phyloP scores from a whole-genome alignment of 2,113 vertebrate species.

The Campylomormyrus tamandua region DNA sequence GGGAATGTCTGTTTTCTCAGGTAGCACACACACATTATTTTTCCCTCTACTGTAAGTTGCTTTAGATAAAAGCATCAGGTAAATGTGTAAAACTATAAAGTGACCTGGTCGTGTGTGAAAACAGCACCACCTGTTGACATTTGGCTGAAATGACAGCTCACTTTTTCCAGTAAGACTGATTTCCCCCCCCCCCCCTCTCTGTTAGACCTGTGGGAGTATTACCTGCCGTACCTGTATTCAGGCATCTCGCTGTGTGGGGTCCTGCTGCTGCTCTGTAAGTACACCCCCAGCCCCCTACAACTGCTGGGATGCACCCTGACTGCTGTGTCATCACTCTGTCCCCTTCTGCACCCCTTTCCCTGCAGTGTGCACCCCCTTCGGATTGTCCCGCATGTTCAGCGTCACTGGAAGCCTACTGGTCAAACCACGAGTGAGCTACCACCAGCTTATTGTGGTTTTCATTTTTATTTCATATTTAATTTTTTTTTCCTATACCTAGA shows the following conservation, averaged over 20 bases:
- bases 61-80: neutral
- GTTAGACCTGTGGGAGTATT: slow-evolving; percentile 90
- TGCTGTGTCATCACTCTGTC: neutral
- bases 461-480: neutral
- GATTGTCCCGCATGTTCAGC: slow-evolving; percentile 89
- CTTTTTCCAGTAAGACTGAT: neutral
- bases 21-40: neutral
- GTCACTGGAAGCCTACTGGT: slow-evolving; percentile 89
- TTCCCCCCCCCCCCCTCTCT: neutral
- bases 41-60: neutral
- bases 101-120: neutral
- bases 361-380: slow-evolving; percentile 90
- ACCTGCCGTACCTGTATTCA: slow-evolving; percentile 92
- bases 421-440: slow-evolving; percentile 83
- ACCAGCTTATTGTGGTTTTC: neutral
- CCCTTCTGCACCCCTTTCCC: slow-evolving; percentile 11
- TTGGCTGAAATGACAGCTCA: neutral
- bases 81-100: neutral
- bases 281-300: neutral
- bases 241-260: slow-evolving; percentile 88
- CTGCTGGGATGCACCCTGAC: neutral
- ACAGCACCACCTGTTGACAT: neutral
- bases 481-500: neutral
- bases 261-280: slow-evolving; percentile 85
- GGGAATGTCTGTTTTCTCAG: slow-evolving; percentile 36